phyloP scores from a whole-genome alignment of 2,113 vertebrate species.

The Larimichthys polyactis region DNA sequence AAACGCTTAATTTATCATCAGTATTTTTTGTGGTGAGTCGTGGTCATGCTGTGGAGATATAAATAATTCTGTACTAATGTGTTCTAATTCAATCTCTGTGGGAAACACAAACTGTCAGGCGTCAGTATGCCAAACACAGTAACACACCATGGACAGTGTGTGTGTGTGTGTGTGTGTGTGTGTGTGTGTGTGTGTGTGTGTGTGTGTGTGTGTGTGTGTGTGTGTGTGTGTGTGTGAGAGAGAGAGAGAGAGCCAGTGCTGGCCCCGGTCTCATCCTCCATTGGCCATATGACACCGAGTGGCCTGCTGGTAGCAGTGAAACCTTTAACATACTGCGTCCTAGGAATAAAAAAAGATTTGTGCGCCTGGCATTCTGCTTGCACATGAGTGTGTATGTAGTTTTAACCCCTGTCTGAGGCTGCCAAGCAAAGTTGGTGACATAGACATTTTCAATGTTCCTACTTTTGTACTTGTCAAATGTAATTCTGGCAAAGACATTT shows the following conservation, averaged over 20 bases:
- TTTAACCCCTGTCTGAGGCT: conserved; percentile 9
- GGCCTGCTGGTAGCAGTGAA: conserved; percentile 50
- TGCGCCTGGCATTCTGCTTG: conserved; percentile 13
- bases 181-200: conserved; percentile 7
- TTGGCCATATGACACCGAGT: conserved; percentile 57
- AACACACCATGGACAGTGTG: conserved; percentile 33
- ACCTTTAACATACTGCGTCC: conserved; percentile 39
- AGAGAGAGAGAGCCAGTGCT: not conserved
- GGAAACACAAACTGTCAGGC: conserved; percentile 67
- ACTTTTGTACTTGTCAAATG: conserved; percentile 5
- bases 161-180: conserved; percentile 24
- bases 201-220: conserved; percentile 25
- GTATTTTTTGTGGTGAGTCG: conserved; percentile 28
- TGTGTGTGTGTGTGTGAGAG: not conserved
- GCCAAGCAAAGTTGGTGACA: not conserved
- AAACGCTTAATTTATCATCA: conserved; percentile 53
- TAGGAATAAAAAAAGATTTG: conserved; percentile 44
- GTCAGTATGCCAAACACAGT: conserved; percentile 55
- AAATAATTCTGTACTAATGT: conserved; percentile 69
- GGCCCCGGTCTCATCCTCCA: conserved; percentile 24
- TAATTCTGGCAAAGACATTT: not conserved
- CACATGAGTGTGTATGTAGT: not conserved
- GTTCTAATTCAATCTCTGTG: conserved; percentile 72
- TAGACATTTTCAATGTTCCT: not conserved
- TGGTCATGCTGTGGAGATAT: conserved; percentile 49